Evolutionary conservation across 1,140 invertebrate species (phyloP).

Genomic region (Apolygus lucorum): DNA sequence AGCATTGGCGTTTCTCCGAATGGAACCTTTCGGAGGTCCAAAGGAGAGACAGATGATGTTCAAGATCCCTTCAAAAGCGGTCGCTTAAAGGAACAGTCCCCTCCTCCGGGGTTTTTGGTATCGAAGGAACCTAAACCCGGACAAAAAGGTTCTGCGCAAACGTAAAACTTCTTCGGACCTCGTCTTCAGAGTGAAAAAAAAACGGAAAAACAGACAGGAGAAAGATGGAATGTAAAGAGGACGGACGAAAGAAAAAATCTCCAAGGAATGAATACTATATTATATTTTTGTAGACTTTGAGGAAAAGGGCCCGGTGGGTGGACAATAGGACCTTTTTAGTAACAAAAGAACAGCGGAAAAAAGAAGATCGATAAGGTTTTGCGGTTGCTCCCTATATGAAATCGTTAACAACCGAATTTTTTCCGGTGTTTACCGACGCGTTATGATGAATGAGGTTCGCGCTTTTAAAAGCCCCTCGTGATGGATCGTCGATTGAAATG

Average conservation of each 20-base stretch:
- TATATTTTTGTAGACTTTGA: constrained; percentile 19
- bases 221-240: not conserved
- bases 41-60: constrained; percentile 16
- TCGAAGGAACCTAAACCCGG: no score
- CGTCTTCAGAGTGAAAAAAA: not conserved
- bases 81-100: constrained; percentile 12
- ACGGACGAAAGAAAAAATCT: not conserved
- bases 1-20: constrained; percentile 7
- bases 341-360: not conserved
- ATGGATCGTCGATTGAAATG: constrained; percentile 9
- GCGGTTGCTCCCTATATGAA: not conserved
- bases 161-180: not conserved
- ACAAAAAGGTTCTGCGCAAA: no score
- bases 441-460: constrained; percentile 15
- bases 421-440: constrained; percentile 15
- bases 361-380: constrained; percentile 16
- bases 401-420: constrained; percentile 9
- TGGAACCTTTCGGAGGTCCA: not conserved
- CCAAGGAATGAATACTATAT: constrained; percentile 7
- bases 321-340: constrained; percentile 16
- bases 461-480: not conserved
- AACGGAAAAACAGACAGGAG: not conserved
- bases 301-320: constrained; percentile 15
- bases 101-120: not conserved
- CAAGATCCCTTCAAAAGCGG: constrained; percentile 7